These are phyloP conservation scores for Hucho hucho DNA, from an alignment of 2,113 vertebrate genomes.

Conservation along the genomic window DNA sequence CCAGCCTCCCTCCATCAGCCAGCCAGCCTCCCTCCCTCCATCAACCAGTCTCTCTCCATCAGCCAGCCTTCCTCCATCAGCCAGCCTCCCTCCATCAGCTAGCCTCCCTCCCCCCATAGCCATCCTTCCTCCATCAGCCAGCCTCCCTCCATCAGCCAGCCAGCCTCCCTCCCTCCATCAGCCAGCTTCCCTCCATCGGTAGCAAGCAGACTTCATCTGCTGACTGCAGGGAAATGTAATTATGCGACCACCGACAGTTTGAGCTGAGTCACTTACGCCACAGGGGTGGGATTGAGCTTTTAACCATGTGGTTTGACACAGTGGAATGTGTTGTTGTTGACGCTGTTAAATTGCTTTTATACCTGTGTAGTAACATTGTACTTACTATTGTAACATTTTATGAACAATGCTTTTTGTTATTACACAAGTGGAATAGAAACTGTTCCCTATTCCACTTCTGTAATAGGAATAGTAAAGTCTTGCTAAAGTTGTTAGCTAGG, in stretches of 20 bases:
- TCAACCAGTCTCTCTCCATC: too few relatives aligned
- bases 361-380: not conserved
- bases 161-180: too few relatives aligned
- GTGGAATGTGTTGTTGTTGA: not conserved
- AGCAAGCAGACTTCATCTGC: conserved; percentile 39
- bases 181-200: conserved; percentile 27
- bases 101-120: too few relatives aligned
- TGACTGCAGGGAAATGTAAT: conserved; percentile 51
- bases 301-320: not conserved
- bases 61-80: too few relatives aligned
- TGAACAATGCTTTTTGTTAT: not conserved
- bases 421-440: not conserved
- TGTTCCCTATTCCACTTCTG: not conserved
- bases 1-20: too few relatives aligned
- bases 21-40: too few relatives aligned
- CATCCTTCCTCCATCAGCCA: too few relatives aligned
- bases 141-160: too few relatives aligned
- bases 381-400: not conserved
- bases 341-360: not conserved
- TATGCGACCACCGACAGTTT: conserved; percentile 37
- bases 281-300: not conserved
- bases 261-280: conserved; percentile 28
- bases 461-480: too few relatives aligned
- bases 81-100: too few relatives aligned
- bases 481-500: too few relatives aligned